These are phyloP conservation scores for Drosophila nigrodunni DNA, from an alignment of 1,140 invertebrate genomes.

Conservation along the genomic window DNA sequence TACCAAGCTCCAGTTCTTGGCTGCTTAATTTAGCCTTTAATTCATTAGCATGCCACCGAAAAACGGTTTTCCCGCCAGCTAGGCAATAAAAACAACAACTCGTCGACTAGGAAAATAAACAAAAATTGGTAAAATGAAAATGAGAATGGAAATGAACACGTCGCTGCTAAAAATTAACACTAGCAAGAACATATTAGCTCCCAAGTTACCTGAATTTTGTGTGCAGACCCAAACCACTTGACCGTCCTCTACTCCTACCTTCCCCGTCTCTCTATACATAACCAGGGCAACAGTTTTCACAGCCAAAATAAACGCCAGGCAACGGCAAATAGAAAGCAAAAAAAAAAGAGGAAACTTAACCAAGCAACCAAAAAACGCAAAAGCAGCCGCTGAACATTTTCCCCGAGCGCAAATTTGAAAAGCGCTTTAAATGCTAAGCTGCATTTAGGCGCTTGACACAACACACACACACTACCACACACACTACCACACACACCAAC, in stretches of 20 bases:
- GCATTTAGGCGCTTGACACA: slow-evolving; percentile 63
- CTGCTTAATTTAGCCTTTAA: too few relatives aligned
- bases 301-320: slow-evolving; percentile 67
- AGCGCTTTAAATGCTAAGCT: slow-evolving; percentile 79
- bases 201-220: slow-evolving; percentile 20
- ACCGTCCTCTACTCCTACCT: not conserved
- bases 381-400: slow-evolving; percentile 50
- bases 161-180: slow-evolving; percentile 66
- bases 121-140: not conserved
- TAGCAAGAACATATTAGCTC: slow-evolving; percentile 37
- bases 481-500: slow-evolving; percentile 16
- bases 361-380: slow-evolving; percentile 40
- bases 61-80: not conserved
- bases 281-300: slow-evolving; percentile 46
- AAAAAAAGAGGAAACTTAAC: slow-evolving; percentile 25
- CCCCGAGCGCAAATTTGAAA: slow-evolving; percentile 65
- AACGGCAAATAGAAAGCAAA: slow-evolving; percentile 8
- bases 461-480: slow-evolving; percentile 13
- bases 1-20: too few relatives aligned
- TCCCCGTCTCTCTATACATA: not conserved
- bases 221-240: not conserved
- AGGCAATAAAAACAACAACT: not conserved
- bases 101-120: slow-evolving; percentile 26
- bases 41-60: not conserved
- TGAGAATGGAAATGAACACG: slow-evolving; percentile 60